These are phyloP conservation scores for Silurus glanis DNA, from an alignment of 2,113 vertebrate genomes.

Conservation along the genomic window DNA sequence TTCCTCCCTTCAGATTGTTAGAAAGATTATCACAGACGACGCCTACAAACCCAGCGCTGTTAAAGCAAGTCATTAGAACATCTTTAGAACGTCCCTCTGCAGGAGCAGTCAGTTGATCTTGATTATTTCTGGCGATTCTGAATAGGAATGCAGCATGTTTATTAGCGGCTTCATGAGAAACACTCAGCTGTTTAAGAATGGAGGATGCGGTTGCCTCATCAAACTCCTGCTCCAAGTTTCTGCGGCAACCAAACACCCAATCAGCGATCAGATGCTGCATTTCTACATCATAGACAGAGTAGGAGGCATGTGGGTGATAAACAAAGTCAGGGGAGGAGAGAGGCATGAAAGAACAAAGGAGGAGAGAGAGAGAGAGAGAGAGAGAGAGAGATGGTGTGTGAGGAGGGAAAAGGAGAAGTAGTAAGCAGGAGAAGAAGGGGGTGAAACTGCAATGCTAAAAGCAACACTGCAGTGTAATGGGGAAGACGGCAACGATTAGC, in stretches of 20 bases:
- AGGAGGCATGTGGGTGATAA: constrained; percentile 51
- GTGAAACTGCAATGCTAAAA: neutral
- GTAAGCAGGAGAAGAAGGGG: neutral
- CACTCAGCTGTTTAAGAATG: neutral
- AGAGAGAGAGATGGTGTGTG: neutral
- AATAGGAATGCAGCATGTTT: neutral
- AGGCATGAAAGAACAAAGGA: constrained; percentile 22
- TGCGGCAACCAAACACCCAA: constrained; percentile 42
- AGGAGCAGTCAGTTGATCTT: neutral
- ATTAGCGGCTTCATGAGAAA: neutral
- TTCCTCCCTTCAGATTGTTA: neutral
- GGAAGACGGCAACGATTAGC: constrained; percentile 2
- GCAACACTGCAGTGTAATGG: neutral
- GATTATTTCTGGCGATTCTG: neutral
- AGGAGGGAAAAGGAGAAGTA: constrained; percentile 2
- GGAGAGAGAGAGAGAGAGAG: constrained; percentile 11
- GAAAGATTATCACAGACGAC: neutral
- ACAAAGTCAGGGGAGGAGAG: constrained; percentile 24
- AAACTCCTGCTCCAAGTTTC: constrained; percentile 33
- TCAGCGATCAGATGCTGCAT: constrained; percentile 8
- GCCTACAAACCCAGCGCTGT: neutral
- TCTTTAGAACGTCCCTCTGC: neutral
- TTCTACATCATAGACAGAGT: constrained; percentile 40
- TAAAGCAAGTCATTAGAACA: neutral
- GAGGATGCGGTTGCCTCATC: constrained; percentile 2